phyloP scores from a whole-genome alignment of 2,888 invertebrate species.

The Campoletis raptor region DNA sequence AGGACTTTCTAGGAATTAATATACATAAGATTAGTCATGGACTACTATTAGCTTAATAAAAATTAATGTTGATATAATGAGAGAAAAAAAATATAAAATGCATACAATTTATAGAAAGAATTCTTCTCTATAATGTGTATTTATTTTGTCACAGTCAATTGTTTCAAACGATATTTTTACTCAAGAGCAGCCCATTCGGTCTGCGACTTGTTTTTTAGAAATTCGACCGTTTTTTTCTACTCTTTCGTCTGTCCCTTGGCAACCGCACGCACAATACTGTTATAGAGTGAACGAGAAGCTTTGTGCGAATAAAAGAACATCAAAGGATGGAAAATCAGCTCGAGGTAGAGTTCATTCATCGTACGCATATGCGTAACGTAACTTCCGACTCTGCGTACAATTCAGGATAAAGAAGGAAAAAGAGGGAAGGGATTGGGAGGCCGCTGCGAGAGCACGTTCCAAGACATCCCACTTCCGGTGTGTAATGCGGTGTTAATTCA shows the following conservation, averaged over 20 bases:
- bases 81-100: not conserved
- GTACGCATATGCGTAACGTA: slow-evolving; percentile 70
- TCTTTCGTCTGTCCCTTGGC: slow-evolving; percentile 33
- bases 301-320: slow-evolving; percentile 54
- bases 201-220: slow-evolving; percentile 3
- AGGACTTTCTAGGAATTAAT: not conserved
- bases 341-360: slow-evolving; percentile 67
- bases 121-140: not conserved
- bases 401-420: slow-evolving; percentile 4
- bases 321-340: slow-evolving; percentile 54
- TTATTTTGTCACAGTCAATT: not conserved
- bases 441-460: slow-evolving; percentile 69
- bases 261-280: slow-evolving; percentile 57
- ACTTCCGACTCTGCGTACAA: slow-evolving; percentile 64
- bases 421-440: slow-evolving; percentile 15
- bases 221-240: not conserved
- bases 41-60: not conserved
- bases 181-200: not conserved
- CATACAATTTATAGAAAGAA: not conserved
- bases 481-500: slow-evolving; percentile 49
- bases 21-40: not conserved
- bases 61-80: not conserved
- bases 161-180: slow-evolving; percentile 5
- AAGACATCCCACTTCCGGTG: slow-evolving; percentile 75
- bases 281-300: slow-evolving; percentile 40